Evolutionary conservation across 92 coral and sea anemone species (phyloP).

Genomic region (Phymanthus crucifer): DNA sequence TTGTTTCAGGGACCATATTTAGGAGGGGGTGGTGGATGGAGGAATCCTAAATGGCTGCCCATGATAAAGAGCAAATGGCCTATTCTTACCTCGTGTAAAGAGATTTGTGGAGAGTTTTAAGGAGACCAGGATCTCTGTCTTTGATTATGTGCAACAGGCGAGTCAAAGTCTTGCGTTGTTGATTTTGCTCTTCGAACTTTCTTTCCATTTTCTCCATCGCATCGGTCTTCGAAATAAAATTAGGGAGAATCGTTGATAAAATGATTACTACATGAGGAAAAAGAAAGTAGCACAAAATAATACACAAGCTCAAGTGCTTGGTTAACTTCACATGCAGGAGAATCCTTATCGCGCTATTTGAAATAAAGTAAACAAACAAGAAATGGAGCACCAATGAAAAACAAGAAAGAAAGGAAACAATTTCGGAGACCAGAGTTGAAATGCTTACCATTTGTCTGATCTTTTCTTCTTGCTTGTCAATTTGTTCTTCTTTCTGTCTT

Average conservation of each 20-base stretch:
- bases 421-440: neutral
- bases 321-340: too few species aligned
- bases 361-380: too few species aligned
- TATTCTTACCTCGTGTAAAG: constrained; percentile 68
- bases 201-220: constrained; percentile 78
- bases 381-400: neutral
- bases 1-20: too few species aligned
- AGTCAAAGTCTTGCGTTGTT: constrained; percentile 76
- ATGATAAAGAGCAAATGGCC: too few species aligned
- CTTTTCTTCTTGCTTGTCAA: constrained; percentile 67
- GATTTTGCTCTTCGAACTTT: constrained; percentile 79
- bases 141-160: constrained; percentile 78
- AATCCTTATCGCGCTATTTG: too few species aligned
- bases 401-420: neutral
- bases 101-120: constrained; percentile 72
- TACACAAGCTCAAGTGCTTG: too few species aligned
- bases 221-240: constrained; percentile 53
- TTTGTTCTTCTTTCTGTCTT: constrained; percentile 61
- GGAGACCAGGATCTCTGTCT: constrained; percentile 87
- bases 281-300: too few species aligned
- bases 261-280: too few species aligned
- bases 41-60: too few species aligned
- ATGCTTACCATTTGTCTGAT: constrained; percentile 62
- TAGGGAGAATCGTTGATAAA: neutral
- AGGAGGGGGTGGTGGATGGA: too few species aligned